Conservation (phyloP, 1,140 invertebrate genomes). For the Leucophenga varia region DNA sequence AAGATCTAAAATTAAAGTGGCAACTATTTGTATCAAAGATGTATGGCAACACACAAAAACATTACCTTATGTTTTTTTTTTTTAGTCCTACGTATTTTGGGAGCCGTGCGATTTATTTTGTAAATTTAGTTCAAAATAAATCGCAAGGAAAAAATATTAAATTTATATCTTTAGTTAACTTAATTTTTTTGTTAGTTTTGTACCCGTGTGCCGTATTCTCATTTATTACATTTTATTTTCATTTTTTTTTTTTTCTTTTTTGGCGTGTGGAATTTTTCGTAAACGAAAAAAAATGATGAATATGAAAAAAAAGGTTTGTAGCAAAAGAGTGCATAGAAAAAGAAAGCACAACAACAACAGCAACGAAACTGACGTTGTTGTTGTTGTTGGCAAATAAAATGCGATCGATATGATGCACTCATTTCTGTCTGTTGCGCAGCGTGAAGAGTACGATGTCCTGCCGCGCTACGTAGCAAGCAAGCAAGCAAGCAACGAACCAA, state of each 20-base stretch:
- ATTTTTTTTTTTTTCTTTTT: constrained; percentile 24
- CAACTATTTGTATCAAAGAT: no score
- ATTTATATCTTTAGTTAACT: no score
- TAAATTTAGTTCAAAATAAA: no score
- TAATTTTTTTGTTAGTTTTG: no score
- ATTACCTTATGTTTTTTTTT: no score
- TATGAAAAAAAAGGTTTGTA: constrained; percentile 16
- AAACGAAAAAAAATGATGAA: constrained; percentile 54
- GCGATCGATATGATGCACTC: constrained; percentile 57
- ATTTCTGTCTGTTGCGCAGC: constrained; percentile 55
- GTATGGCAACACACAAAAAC: no score
- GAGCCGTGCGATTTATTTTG: no score
- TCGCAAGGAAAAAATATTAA: no score
- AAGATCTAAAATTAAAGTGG: no score
- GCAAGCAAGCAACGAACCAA: no score
- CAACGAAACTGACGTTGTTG: no score
- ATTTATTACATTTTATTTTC: constrained; percentile 50
- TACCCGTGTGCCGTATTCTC: constrained; percentile 29
- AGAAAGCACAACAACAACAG: constrained; percentile 24
- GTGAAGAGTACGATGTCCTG: background rate
- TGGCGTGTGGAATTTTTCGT: constrained; percentile 38
- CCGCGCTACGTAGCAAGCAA: background rate
- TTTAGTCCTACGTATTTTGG: no score
- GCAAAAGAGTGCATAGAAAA: constrained; percentile 46
- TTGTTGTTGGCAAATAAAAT: constrained; percentile 40